phyloP scores from a whole-genome alignment of 2,888 invertebrate genomes.

The Calliopum simillimum region DNA sequence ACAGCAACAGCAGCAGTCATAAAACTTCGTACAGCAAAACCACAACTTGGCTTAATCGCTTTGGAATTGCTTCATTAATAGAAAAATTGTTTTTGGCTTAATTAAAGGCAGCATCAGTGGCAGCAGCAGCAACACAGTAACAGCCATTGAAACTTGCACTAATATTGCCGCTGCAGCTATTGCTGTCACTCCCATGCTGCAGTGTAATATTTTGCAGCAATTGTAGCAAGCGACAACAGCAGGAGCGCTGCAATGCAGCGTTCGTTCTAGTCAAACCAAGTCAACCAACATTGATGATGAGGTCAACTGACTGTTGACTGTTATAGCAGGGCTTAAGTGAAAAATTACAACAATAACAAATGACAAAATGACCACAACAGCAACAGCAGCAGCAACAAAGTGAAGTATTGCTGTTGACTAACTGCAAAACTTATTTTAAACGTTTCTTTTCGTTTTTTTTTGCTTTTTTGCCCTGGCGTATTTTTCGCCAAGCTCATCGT shows the following conservation, averaged over 20 bases:
- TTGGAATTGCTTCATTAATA: constrained; percentile 62
- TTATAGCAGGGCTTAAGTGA: constrained; percentile 54
- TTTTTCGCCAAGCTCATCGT: constrained; percentile 40
- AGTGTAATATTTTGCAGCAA: background rate
- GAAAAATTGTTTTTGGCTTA: constrained; percentile 51
- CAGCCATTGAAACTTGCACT: constrained; percentile 23
- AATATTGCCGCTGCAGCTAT: background rate
- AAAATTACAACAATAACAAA: constrained; percentile 53
- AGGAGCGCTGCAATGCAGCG: background rate
- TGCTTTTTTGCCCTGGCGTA: constrained; percentile 33
- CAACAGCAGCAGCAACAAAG: constrained; percentile 46
- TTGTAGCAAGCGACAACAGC: constrained; percentile 7
- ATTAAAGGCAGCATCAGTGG: constrained; percentile 37
- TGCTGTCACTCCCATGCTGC: constrained; percentile 10
- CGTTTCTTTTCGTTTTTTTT: background rate
- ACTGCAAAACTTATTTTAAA: constrained; percentile 9
- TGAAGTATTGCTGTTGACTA: background rate
- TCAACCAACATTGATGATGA: constrained; percentile 57
- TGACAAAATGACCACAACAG: constrained; percentile 40
- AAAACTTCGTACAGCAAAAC: constrained; percentile 30
- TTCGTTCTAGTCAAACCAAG: constrained; percentile 16
- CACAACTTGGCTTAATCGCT: constrained; percentile 54
- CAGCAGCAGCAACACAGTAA: constrained; percentile 27
- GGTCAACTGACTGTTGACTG: constrained; percentile 40
- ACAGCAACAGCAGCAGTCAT: constrained; percentile 48